Conservation (phyloP, 2,797 vertebrate genomes). For the Microcaecilia unicolor region DNA sequence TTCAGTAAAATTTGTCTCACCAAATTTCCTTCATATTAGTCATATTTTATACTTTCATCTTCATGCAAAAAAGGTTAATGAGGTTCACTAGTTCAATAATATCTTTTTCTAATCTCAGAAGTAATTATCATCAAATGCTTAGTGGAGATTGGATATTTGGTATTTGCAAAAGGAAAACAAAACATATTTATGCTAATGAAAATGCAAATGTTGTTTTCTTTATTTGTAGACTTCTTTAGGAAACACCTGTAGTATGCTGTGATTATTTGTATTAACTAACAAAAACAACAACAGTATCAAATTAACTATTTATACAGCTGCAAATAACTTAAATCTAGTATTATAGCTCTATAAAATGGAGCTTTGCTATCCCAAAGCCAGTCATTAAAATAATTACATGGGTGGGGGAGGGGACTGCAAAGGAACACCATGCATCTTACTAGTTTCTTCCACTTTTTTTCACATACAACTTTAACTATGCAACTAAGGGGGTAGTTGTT, state of each 20-base stretch:
- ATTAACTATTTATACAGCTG: neutral
- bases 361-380: no score
- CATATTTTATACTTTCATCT: neutral
- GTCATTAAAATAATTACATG: no score
- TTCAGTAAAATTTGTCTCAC: neutral
- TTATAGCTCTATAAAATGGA: accelerated
- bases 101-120: constrained; percentile 9
- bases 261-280: neutral
- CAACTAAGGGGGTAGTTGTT: no score
- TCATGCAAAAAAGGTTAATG: constrained; percentile 8
- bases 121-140: neutral
- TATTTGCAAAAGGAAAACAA: constrained; percentile 1
- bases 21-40: neutral
- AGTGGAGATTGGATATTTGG: neutral
- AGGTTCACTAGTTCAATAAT: neutral
- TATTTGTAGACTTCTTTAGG: neutral
- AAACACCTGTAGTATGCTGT: neutral
- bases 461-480: no score
- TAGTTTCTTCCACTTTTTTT: no score
- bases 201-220: neutral
- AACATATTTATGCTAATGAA: neutral
- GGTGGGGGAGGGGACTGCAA: no score
- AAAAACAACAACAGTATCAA: neutral
- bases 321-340: neutral
- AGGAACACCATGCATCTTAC: no score